Base-by-base conservation (phyloP, 2,888 invertebrate genomes). In the Drosophila greeni region DNA sequence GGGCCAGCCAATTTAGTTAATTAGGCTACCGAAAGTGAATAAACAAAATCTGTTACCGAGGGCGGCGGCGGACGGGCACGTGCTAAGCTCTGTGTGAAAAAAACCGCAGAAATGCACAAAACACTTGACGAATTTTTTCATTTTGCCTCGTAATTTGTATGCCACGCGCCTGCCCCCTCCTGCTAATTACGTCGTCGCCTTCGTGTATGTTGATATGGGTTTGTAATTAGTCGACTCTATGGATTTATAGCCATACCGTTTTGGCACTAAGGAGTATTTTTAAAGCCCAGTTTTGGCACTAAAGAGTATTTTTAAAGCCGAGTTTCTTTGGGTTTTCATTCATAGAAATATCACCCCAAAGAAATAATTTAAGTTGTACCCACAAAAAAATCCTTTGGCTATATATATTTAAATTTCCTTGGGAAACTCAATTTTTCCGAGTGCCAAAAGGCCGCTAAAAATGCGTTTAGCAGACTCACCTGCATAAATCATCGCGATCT, bases 401-500 rank as follows among this genome's bases (percentile, higher is more conserved):
- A 20, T 6, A 12, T 1, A 7, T 11, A 18, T 37, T 5, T 12
- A 14, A 1, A 8, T 8, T 40, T 7, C 2, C 4, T n/a, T 2
- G 4, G 8, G 6, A 26, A 16, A 12, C 31, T 5, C 2, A 3
- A n/a, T 53, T 43, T 31, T 12, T 20, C 3, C 12, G 12, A 26
- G 12, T 23, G 9, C 33, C n/a, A 29, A 16, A 20, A 20, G 26
- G 45, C 4, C 18, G 4, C 58, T 0, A 65, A 74, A 72, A 73
- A 53, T 76, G 76, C 70, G 68, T 74, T 69, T 61, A 39, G 49
- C 55, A 62, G 48, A 75, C 74, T 84, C 66, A 84, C 81, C 83
- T 82, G 83, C 60, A 84, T 82, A 82, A 82, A 84, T 84, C 85
- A 82, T 84, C 67, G 61, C 56, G 57, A 59, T 61, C 40, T 70